Evolutionary conservation across 2,113 vertebrate species (phyloP).

Genomic region (Symphodus melops): DNA sequence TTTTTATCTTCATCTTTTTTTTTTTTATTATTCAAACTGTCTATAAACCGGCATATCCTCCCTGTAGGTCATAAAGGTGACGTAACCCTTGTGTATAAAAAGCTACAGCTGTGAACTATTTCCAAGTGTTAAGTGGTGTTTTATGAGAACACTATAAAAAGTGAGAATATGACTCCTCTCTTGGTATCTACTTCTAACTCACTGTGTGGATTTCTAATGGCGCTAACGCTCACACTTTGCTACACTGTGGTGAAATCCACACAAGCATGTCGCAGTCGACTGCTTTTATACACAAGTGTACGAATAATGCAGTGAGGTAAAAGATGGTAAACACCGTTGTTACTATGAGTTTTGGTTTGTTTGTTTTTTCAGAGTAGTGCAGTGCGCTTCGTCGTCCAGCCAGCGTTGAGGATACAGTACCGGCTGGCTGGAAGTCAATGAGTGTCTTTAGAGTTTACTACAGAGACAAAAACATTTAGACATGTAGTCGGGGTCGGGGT

Average conservation of each 20-base stretch:
- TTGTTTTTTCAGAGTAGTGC: slow-evolving; percentile 66
- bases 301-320: slow-evolving; percentile 74
- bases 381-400: slow-evolving; percentile 51
- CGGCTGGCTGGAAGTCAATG: slow-evolving; percentile 63
- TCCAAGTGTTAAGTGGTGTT: slow-evolving; percentile 22
- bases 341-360: slow-evolving; percentile 66
- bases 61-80: slow-evolving; percentile 29
- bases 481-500: slow-evolving; percentile 63
- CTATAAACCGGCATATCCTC: slow-evolving; percentile 30
- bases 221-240: slow-evolving; percentile 39
- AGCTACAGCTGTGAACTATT: slow-evolving; percentile 26
- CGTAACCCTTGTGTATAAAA: slow-evolving; percentile 48
- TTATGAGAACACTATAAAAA: slow-evolving; percentile 49
- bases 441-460: slow-evolving; percentile 60
- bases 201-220: slow-evolving; percentile 24
- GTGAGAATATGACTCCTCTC: slow-evolving; percentile 35
- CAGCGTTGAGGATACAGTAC: slow-evolving; percentile 63
- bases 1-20: slow-evolving; percentile 19
- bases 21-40: slow-evolving; percentile 37
- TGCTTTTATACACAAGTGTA: slow-evolving; percentile 31
- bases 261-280: slow-evolving; percentile 40
- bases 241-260: slow-evolving; percentile 45
- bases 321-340: slow-evolving; percentile 53
- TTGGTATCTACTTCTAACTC: slow-evolving; percentile 46
- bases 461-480: slow-evolving; percentile 70